These are phyloP conservation scores for Acanthoscelides obtectus DNA, from an alignment of 2,888 invertebrate species.

Conservation along the genomic window DNA sequence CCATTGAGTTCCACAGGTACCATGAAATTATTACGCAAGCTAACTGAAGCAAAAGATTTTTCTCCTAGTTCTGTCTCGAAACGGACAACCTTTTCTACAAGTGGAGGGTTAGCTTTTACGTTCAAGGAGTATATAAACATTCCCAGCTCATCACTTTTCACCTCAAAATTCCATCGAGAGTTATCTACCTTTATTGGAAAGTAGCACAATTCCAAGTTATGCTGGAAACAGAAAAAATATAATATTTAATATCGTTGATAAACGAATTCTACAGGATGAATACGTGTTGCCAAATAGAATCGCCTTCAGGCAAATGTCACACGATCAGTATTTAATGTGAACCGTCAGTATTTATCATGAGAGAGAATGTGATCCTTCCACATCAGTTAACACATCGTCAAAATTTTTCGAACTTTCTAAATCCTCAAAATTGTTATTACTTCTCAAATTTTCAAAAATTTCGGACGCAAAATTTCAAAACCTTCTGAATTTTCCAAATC, in stretches of 20 bases:
- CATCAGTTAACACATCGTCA: no score
- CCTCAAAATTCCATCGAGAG: slow-evolving; percentile 33
- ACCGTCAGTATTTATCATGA: no score
- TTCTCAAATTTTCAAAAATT: no score
- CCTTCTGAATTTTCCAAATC: no score
- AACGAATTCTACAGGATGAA: no score
- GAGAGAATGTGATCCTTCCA: no score
- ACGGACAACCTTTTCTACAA: slow-evolving; percentile 29
- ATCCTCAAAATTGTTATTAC: no score
- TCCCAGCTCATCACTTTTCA: slow-evolving; percentile 48
- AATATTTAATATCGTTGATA: background rate
- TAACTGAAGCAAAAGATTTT: slow-evolving; percentile 20
- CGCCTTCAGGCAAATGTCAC: no score
- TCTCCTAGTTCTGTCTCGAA: slow-evolving; percentile 35
- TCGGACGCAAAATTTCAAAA: no score
- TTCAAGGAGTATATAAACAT: slow-evolving; percentile 52
- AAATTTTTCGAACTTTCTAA: no score
- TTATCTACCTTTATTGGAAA: slow-evolving; percentile 26
- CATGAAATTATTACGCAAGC: slow-evolving; percentile 29
- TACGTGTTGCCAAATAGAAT: no score
- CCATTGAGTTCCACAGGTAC: slow-evolving; percentile 28
- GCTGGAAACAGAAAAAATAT: slow-evolving; percentile 14
- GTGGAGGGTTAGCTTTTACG: slow-evolving; percentile 30
- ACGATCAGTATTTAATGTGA: no score
- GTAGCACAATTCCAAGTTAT: slow-evolving; percentile 31